A percentile compares a stretch with the other conserved stretches of the same genome.
phyloP scores from a whole-genome alignment of 2,888 invertebrate species.

The Poecilus cupreus region DNA sequence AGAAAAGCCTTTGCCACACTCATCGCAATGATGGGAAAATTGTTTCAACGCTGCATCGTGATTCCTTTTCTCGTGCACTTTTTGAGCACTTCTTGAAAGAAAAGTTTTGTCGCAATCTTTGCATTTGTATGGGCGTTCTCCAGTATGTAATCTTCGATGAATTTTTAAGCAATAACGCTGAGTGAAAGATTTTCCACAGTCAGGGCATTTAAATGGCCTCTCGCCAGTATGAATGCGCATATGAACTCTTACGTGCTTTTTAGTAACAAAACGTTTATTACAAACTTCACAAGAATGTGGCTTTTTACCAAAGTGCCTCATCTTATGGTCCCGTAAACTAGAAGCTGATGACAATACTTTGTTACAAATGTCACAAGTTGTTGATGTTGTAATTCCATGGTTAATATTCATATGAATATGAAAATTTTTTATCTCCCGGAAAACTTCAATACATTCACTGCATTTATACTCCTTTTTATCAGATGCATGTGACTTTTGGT shows the following conservation, averaged over 20 bases:
- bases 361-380: constrained; percentile 73
- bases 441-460: constrained; percentile 56
- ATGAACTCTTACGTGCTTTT: constrained; percentile 69
- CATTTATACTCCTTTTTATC: constrained; percentile 38
- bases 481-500: not conserved
- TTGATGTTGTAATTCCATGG: not conserved
- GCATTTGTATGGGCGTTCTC: constrained; percentile 68
- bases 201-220: constrained; percentile 72
- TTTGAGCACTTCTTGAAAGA: constrained; percentile 74
- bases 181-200: constrained; percentile 71
- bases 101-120: constrained; percentile 67
- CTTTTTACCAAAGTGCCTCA: constrained; percentile 69
- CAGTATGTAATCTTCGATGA: constrained; percentile 17
- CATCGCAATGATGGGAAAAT: constrained; percentile 36
- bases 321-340: constrained; percentile 66
- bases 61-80: constrained; percentile 69
- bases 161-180: constrained; percentile 73
- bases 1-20: too few species aligned
- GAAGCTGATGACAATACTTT: constrained; percentile 72
- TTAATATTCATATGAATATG: constrained; percentile 44
- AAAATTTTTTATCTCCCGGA: constrained; percentile 31
- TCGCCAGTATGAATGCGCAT: constrained; percentile 72
- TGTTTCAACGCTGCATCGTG: not conserved
- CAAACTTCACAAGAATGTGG: constrained; percentile 61
- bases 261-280: constrained; percentile 14